Base-by-base conservation (phyloP, 2,113 vertebrate genomes). In the Phaethornis superciliosus region DNA sequence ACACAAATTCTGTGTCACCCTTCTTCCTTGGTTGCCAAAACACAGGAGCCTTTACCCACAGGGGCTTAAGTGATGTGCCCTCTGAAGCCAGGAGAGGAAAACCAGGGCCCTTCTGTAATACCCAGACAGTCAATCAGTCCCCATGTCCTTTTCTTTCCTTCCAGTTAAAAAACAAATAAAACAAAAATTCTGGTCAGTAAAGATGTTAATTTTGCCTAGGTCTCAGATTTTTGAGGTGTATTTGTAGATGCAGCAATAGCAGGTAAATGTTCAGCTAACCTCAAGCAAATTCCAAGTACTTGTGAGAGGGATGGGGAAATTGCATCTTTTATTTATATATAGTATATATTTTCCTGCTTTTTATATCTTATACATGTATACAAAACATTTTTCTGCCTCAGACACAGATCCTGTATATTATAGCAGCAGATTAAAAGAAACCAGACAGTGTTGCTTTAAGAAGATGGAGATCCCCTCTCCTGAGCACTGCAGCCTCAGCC, bases 401-500 rank as follows among this genome's bases (percentile, higher is more conserved):
- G 52, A 37, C 76, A 58, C 9, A 70, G n/a, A 47, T 58, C 52
- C 26, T 7, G 27, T 27, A 2, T 24, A 37, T 64, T 37, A 5
- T 4, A 59, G 22, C 51, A 40, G 15, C 75, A 70, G 7, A 20
- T 71, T 46, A 54, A 68, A 68, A 95, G 71, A 52, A 69, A 27
- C 77, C 26, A 6, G 77, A 81, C 92, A 79, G 88, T 76, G 78
- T 60, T 80, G 58, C 78, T 64, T 91, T 89, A 94, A 90, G 77
- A 94, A 95, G 70, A 47, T 1, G 19, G 59, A 85, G 81, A 44
- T 47, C 37, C 85, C 54, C 79, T 72, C 4, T 2, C 52, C 40
- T 14, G 27, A 56, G 49, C 35, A 21, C 58, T 4, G 24, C 15
- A 55, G 86, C 63, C 67, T 17, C 71, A 4, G 9, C 78, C 70